A percentile compares a stretch with the other conserved stretches of the same genome.
These are phyloP conservation scores for Bellardia pandia DNA, from an alignment of 2,888 invertebrate species.

Conservation along the genomic window DNA sequence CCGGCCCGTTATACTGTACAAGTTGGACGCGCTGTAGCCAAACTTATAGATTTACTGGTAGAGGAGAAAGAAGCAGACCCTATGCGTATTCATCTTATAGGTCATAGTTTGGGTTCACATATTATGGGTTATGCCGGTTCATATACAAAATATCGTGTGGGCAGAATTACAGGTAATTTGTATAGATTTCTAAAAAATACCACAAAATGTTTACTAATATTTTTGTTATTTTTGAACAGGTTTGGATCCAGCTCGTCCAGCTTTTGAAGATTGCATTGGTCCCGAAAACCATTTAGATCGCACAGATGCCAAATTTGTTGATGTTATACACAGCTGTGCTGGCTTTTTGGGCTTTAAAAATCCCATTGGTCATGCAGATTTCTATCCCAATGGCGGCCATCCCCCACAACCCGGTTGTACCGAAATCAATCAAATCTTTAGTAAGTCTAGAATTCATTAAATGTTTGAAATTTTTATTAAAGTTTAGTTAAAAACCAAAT, in stretches of 20 bases:
- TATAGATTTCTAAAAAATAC: not conserved
- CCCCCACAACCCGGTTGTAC: constrained; percentile 89
- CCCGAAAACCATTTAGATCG: constrained; percentile 86
- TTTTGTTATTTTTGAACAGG: constrained; percentile 84
- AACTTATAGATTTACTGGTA: constrained; percentile 82
- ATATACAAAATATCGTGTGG: constrained; percentile 84
- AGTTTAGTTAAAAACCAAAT: not conserved
- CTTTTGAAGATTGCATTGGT: constrained; percentile 82
- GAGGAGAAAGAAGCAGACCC: constrained; percentile 81
- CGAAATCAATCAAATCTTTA: constrained; percentile 83
- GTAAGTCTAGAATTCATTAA: constrained; percentile 75
- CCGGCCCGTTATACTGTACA: constrained; percentile 82
- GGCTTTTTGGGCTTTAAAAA: constrained; percentile 86
- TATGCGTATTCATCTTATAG: constrained; percentile 82
- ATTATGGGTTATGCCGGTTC: constrained; percentile 86
- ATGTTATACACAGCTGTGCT: constrained; percentile 90
- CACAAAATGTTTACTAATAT: too few relatives aligned
- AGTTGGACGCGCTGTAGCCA: constrained; percentile 82
- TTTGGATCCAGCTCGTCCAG: constrained; percentile 87
- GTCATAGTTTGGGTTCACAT: constrained; percentile 87
- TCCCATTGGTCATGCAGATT: constrained; percentile 89
- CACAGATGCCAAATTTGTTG: constrained; percentile 89
- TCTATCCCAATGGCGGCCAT: constrained; percentile 90
- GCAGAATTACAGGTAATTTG: constrained; percentile 86
- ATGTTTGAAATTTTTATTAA: not conserved